These are phyloP conservation scores for Zaprionus ornatus DNA, from an alignment of 1,140 invertebrate genomes.

Conservation along the genomic window DNA sequence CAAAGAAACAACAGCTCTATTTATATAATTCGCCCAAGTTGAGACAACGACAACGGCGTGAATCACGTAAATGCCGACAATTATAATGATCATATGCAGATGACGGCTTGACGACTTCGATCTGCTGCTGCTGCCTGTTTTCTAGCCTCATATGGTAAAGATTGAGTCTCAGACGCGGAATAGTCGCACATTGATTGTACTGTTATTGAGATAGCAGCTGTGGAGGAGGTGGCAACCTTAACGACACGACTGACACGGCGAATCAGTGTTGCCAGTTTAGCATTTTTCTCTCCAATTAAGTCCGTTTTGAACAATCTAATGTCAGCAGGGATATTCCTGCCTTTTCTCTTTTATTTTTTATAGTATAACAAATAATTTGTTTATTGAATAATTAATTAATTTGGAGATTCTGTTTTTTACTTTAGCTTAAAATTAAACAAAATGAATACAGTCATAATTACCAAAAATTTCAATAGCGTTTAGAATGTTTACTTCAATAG, in stretches of 20 bases:
- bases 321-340: too few species aligned
- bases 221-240: slow-evolving; percentile 52
- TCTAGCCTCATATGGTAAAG: slow-evolving; percentile 63
- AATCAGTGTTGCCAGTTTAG: slow-evolving; percentile 22
- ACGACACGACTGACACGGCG: slow-evolving; percentile 19
- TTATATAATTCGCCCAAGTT: slow-evolving; percentile 25
- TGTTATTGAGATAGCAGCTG: slow-evolving; percentile 35
- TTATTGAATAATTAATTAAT: too few species aligned
- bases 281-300: slow-evolving; percentile 10
- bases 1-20: slow-evolving; percentile 21
- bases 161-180: slow-evolving; percentile 50
- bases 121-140: slow-evolving; percentile 30
- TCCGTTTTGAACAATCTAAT: too few species aligned
- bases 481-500: too few species aligned
- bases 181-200: slow-evolving; percentile 45
- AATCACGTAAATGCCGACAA: slow-evolving; percentile 38
- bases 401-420: too few species aligned
- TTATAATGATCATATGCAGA: slow-evolving; percentile 40
- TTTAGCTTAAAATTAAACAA: too few species aligned
- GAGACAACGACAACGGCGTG: slow-evolving; percentile 19
- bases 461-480: too few species aligned
- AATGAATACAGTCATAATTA: too few species aligned
- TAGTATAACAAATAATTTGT: too few species aligned
- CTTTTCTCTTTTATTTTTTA: too few species aligned
- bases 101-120: slow-evolving; percentile 17